Conservation (phyloP, 1,140 invertebrate species). For the Hesperophylax magnus region DNA sequence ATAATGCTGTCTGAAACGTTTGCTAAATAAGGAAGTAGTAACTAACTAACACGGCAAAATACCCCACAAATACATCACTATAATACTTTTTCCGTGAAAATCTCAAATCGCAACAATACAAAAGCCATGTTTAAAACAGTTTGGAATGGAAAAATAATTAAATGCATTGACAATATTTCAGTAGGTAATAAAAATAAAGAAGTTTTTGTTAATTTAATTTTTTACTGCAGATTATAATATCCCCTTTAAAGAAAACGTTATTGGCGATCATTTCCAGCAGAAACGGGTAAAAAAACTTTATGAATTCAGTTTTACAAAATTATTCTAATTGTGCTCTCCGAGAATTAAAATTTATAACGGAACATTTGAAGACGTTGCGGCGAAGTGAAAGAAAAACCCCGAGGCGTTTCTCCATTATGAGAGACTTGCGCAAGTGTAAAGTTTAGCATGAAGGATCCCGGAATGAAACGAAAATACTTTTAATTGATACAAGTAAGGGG, state of each 20-base stretch:
- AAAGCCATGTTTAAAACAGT: no score
- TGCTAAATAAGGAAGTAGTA: no score
- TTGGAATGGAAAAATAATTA: no score
- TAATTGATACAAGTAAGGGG: conserved; percentile 37
- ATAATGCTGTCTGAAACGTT: no score
- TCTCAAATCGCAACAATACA: no score
- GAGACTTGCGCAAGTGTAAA: conserved; percentile 31
- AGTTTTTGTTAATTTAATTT: no score
- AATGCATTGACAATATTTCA: no score
- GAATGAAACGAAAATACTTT: conserved; percentile 43
- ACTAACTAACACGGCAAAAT: no score
- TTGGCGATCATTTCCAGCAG: neutral
- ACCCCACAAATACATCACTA: no score
- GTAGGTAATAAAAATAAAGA: no score
- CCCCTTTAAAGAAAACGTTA: neutral
- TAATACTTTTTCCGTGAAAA: no score
- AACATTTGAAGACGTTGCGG: conserved; percentile 23
- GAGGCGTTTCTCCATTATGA: conserved; percentile 31
- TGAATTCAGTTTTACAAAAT: conserved; percentile 21
- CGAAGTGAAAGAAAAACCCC: conserved; percentile 40
- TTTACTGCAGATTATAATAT: no score
- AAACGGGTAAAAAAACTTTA: conserved; percentile 3
- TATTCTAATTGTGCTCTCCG: conserved; percentile 25
- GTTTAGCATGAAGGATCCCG: conserved; percentile 30
- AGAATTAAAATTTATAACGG: conserved; percentile 40